Evolutionary conservation across 2,888 invertebrate species (phyloP).

Genomic region (Mythimna loreyi): DNA sequence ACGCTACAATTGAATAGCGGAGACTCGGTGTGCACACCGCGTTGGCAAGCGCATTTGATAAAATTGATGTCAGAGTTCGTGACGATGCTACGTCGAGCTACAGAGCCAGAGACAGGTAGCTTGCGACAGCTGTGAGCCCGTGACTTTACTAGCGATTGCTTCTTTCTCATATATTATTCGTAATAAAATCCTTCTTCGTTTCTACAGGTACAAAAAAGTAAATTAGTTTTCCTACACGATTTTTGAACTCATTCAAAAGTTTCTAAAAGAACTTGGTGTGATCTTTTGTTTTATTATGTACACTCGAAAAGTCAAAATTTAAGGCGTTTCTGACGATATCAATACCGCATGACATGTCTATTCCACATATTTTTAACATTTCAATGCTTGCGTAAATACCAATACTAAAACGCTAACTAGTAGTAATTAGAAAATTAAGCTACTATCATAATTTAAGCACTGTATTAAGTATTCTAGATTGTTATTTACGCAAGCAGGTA

Average conservation of each 20-base stretch:
- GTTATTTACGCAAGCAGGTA: too few relatives aligned
- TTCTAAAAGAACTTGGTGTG: neutral
- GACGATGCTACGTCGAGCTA: slow-evolving; percentile 25
- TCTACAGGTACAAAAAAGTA: neutral
- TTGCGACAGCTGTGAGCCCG: slow-evolving; percentile 36
- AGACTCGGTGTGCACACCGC: slow-evolving; percentile 34
- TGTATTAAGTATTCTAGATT: too few relatives aligned
- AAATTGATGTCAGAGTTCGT: slow-evolving; percentile 57
- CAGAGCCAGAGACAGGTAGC: slow-evolving; percentile 40
- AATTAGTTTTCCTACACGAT: neutral
- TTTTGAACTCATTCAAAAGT: too few relatives aligned
- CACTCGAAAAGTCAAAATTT: too few relatives aligned
- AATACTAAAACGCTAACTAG: too few relatives aligned
- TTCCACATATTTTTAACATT: too few relatives aligned
- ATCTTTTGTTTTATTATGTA: too few relatives aligned
- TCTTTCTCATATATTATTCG: slow-evolving; percentile 46
- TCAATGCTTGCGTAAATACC: too few relatives aligned
- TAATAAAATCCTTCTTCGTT: neutral
- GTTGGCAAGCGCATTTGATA: slow-evolving; percentile 57
- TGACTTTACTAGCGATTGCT: slow-evolving; percentile 31
- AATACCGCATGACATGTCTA: too few relatives aligned
- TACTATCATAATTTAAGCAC: too few relatives aligned
- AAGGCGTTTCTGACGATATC: too few relatives aligned
- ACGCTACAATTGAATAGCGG: slow-evolving; percentile 39
- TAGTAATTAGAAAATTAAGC: too few relatives aligned